Evolutionary conservation across 2,888 invertebrate genomes (phyloP), one percentile per base, ranked within the genome.

Genomic region (Lysandra bellargus): DNA sequence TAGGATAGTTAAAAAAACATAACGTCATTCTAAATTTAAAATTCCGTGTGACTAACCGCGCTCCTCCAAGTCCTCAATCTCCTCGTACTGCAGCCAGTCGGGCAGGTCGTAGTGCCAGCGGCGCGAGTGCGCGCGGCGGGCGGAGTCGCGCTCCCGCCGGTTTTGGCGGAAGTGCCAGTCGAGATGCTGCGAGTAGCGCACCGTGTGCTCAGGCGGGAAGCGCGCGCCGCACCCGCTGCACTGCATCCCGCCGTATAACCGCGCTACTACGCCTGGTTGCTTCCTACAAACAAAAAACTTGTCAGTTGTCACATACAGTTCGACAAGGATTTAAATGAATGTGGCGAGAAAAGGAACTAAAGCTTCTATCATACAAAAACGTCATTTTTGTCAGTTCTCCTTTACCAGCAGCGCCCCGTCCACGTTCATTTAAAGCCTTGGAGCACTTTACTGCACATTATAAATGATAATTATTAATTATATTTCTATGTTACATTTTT

Each of bases 131-230:
- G 98, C 97, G 78, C 98, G 97, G 14, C 98, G 95, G 0, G 97
- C 97, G 0, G 97, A 97, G 87, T 98, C 98, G 83, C 98, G 96
- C 85, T 98, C 98, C 79, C 97, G 95, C 1, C 98, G 95, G 94
- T 99, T 99, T 91, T 98, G 98, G 0, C 98, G 95, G 94, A 99
- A 99, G 94, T 99, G 99, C 99, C 99, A 99, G 94, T 99, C 99
- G 81, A 99, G 95, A 93, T 99, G 99, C 88, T 98, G 98, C 85
- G 97, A 97, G 92, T 99, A 99, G 82, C 97, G 96, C 83, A 97
- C 97, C 9, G 97, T 98, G 87, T 97, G 97, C 91, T 98, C 98
- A 0, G 98, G 97, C 17, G 98, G 97, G 92, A 99, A 99, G 75
- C 99, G 96, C 81, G 98, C 96, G 57, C 99, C 99, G 92, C 99